phyloP scores from a whole-genome alignment of 2,113 vertebrate species.

The Rhipidura dahli region DNA sequence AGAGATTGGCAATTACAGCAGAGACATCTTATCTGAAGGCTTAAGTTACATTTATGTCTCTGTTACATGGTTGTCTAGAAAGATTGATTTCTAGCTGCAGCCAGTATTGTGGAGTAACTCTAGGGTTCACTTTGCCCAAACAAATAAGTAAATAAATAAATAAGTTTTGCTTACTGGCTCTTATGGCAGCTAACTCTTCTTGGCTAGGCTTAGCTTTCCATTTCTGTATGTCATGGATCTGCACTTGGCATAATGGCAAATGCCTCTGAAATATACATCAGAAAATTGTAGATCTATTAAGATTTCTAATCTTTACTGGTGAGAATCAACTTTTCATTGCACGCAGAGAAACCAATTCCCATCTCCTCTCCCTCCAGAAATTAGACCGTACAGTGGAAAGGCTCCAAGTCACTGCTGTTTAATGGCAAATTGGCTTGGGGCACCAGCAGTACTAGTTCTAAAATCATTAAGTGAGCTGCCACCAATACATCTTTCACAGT shows the following conservation, averaged over 20 bases:
- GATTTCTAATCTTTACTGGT: slow-evolving; percentile 29
- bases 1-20: neutral
- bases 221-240: neutral
- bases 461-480: slow-evolving; percentile 56
- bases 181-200: neutral
- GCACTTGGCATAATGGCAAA: neutral
- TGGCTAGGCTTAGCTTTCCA: neutral
- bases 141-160: neutral
- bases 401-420: slow-evolving; percentile 36
- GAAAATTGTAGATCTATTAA: neutral
- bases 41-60: neutral
- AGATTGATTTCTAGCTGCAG: neutral
- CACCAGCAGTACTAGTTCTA: slow-evolving; percentile 30
- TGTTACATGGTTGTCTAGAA: neutral
- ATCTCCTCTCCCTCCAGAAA: slow-evolving; percentile 15
- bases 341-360: slow-evolving; percentile 23
- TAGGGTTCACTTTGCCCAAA: neutral
- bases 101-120: neutral
- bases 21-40: neutral
- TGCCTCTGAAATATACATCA: neutral
- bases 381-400: slow-evolving; percentile 39
- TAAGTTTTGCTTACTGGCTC: neutral
- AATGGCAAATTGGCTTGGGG: slow-evolving; percentile 51
- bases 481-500: slow-evolving; percentile 35
- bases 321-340: slow-evolving; percentile 38